Conservation (phyloP, 2,797 vertebrate species). For the Myripristis murdjan region DNA sequence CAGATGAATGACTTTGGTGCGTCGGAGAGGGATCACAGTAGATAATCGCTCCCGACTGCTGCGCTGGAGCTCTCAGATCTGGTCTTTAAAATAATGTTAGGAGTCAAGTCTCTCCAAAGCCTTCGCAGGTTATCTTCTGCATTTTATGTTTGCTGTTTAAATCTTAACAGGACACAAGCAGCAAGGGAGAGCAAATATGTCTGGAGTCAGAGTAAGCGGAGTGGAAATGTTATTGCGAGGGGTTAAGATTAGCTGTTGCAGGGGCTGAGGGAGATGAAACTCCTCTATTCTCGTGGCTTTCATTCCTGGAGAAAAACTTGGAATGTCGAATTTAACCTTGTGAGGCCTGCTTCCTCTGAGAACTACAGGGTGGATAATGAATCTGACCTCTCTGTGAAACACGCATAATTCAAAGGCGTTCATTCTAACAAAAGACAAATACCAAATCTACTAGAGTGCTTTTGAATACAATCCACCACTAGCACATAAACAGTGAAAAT, state of each 20-base stretch:
- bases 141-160: constrained; percentile 89
- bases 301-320: constrained; percentile 62
- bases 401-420: constrained; percentile 68
- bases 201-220: constrained; percentile 82
- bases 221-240: constrained; percentile 83
- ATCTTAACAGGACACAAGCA: constrained; percentile 85
- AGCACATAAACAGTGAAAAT: constrained; percentile 64
- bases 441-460: constrained; percentile 61
- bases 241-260: constrained; percentile 82
- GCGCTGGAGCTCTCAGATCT: constrained; percentile 80
- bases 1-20: constrained; percentile 87
- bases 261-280: constrained; percentile 78
- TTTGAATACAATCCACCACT: constrained; percentile 64
- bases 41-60: constrained; percentile 85
- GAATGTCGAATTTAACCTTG: constrained; percentile 75
- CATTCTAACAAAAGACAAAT: constrained; percentile 61
- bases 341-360: constrained; percentile 59
- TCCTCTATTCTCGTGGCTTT: constrained; percentile 72
- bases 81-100: constrained; percentile 88
- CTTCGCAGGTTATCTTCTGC: constrained; percentile 81
- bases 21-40: constrained; percentile 82
- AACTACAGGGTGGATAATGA: constrained; percentile 49
- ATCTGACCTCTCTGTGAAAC: constrained; percentile 67
- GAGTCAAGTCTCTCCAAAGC: constrained; percentile 83
- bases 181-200: constrained; percentile 85